Percentiles rank a stretch among this genome's conserved stretches.
Evolutionary conservation across 2,797 vertebrate species (phyloP).

Genomic region (Florisuga fusca): DNA sequence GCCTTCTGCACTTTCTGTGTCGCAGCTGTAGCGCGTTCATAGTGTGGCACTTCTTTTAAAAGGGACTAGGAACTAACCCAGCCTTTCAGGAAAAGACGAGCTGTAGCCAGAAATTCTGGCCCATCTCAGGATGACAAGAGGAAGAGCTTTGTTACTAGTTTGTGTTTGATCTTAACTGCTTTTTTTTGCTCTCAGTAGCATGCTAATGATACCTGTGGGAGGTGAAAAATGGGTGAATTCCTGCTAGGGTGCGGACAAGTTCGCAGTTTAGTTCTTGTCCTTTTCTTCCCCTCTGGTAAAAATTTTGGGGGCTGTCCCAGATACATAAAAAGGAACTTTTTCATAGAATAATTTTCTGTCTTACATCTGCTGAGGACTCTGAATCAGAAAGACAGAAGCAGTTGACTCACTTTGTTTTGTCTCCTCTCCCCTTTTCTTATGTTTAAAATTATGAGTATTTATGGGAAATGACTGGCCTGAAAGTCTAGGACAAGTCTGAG

Average conservation of each 20-base stretch:
- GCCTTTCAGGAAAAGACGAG: constrained; percentile 15
- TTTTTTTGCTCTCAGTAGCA: constrained; percentile 50
- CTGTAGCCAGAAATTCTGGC: constrained; percentile 55
- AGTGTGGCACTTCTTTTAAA: constrained; percentile 46
- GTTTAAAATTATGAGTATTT: constrained; percentile 55
- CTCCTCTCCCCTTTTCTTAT: constrained; percentile 38
- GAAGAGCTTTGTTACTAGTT: constrained; percentile 59
- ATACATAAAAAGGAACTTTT: constrained; percentile 59
- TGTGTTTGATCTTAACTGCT: constrained; percentile 57
- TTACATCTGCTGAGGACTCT: constrained; percentile 48
- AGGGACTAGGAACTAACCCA: constrained; percentile 33
- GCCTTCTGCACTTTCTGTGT: constrained; percentile 65
- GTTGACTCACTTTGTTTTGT: constrained; percentile 66
- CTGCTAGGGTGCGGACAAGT: constrained; percentile 51
- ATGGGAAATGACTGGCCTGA: constrained; percentile 52
- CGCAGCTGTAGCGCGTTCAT: constrained; percentile 31
- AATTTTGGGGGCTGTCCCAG: constrained; percentile 58
- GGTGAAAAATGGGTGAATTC: constrained; percentile 66
- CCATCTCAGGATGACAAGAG: constrained; percentile 4
- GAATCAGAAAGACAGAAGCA: constrained; percentile 64
- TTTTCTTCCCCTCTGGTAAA: constrained; percentile 59
- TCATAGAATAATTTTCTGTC: constrained; percentile 45
- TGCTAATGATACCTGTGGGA: constrained; percentile 70
- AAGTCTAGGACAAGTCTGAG: constrained; percentile 37
- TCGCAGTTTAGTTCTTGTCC: constrained; percentile 49